Conservation (phyloP, 2,797 vertebrate species). For the Enteromius mattozi region DNA sequence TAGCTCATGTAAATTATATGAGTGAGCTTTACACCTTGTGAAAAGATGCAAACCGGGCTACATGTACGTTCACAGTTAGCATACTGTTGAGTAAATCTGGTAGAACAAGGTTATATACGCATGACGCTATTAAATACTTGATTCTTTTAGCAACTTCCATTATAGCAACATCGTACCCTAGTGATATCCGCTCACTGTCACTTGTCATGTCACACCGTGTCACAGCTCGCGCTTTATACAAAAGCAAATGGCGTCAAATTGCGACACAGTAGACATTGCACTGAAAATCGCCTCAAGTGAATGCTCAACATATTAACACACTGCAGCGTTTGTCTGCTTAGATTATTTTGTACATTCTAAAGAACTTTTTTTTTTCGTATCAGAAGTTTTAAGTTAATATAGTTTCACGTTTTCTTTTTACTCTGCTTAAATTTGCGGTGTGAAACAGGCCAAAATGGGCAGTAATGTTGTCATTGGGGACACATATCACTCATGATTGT, state of each 20-base stretch:
- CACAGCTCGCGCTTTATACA: not conserved
- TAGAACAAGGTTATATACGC: not conserved
- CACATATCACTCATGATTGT: slow-evolving; percentile 32
- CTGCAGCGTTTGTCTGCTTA: not conserved
- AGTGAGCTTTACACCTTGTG: not conserved
- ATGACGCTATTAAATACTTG: not conserved
- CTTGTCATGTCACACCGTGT: not conserved
- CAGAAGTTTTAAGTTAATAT: not conserved
- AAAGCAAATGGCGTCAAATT: not conserved
- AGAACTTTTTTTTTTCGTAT: not conserved
- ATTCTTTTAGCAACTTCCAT: not conserved
- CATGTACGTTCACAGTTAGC: not conserved
- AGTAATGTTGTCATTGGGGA: not conserved
- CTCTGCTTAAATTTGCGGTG: not conserved
- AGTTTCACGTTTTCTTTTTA: not conserved
- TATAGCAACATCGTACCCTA: not conserved
- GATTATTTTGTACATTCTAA: not conserved
- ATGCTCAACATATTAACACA: not conserved
- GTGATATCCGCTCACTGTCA: not conserved
- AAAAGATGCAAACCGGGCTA: not conserved
- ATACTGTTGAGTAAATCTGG: not conserved
- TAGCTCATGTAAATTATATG: not conserved
- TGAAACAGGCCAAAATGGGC: slow-evolving; percentile 10
- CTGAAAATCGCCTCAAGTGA: not conserved
- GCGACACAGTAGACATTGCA: not conserved